Evolutionary conservation across 2,888 invertebrate genomes (phyloP), one percentile per base, ranked within the genome.

Genomic region (Meliscaeva auricollis): DNA sequence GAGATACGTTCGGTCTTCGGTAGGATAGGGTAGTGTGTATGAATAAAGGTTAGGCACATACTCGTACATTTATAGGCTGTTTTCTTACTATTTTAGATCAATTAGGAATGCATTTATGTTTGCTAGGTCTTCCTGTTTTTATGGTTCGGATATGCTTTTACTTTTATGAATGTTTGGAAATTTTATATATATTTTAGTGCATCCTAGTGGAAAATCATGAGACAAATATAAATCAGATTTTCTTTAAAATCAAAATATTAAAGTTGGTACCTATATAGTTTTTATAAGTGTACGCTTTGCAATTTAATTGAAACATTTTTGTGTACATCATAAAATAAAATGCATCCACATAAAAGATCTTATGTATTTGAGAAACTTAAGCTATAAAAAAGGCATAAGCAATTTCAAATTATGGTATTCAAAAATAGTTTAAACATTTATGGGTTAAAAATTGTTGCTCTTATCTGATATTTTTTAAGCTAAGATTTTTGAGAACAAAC

Each of bases 71-170:
- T 58, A 38, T 64, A 54, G 76, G 74, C 52, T 60, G 46, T 79
- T 52, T 75, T 32, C 79, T 66, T 48, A 64, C 22, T 56, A 58
- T 73, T 75, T 66, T 76, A 69, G 76, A 81, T 81, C 77, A 85
- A 85, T 85, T 85, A 72, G 56, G 73, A 73, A 69, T 60, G 62
- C 72, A 81, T 76, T 80, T 80, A 69, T 78, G 70, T 56, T 17
- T n/a, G 20, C 22, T 15, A 15, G 17, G 26, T 44, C 44, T 56
- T n/a, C 22, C 5, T n/a, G 17, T 26, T 38, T 38, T 30, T 26
- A 50, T 4, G 26, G 46, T 70, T 44, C n/a, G n/a, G n/a, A 64
- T 64, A 26, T 26, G 3, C 20, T 62, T 44, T 50, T 38, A 8
- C 32, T 15, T 30, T 60, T 17, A 58, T 58, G 50, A 69, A 46